A percentile compares a stretch with the other conserved stretches of the same genome.
Evolutionary conservation across 2,797 vertebrate genomes (phyloP).

Genomic region (Sebastes itinus): DNA sequence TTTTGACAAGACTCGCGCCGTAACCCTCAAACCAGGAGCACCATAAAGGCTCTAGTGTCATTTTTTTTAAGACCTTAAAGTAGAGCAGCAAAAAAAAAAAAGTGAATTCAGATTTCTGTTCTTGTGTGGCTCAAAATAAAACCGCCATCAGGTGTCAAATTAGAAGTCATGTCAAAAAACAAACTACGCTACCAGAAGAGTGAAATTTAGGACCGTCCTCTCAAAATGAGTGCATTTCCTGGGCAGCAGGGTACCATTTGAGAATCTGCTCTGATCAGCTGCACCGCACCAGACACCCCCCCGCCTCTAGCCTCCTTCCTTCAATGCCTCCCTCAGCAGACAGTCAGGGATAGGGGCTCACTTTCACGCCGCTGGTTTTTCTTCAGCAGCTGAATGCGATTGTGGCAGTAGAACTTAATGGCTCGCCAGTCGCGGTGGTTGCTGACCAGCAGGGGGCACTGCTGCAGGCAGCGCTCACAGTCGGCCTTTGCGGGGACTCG

Average conservation of each 20-base stretch:
- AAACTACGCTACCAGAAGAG: neutral
- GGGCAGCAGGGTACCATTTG: conserved; percentile 55
- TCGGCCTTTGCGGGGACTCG: conserved; percentile 85
- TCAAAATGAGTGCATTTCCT: conserved; percentile 47
- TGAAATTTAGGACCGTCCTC: conserved; percentile 46
- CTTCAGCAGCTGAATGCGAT: conserved; percentile 87
- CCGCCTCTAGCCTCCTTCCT: neutral
- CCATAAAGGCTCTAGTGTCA: conserved; percentile 33
- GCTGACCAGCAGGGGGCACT: conserved; percentile 84
- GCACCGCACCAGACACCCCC: neutral
- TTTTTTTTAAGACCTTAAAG: conserved; percentile 55
- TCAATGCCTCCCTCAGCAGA: conserved; percentile 70
- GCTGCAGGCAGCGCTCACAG: conserved; percentile 85
- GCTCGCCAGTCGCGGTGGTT: conserved; percentile 87
- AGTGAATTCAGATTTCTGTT: conserved; percentile 6
- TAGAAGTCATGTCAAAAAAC: conserved; percentile 8
- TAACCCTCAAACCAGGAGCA: conserved; percentile 21
- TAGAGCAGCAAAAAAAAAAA: conserved; percentile 27
- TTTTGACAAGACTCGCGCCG: conserved; percentile 30
- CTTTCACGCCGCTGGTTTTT: conserved; percentile 82
- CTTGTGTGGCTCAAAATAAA: conserved; percentile 20
- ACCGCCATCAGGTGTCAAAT: conserved; percentile 34
- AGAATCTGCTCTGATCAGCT: conserved; percentile 48
- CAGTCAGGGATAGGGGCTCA: conserved; percentile 67
- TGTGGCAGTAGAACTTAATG: conserved; percentile 88